A percentile compares a stretch with the other conserved stretches of the same genome.
Conservation (phyloP, 1,140 invertebrate species). For the Lepidostoma basale region DNA sequence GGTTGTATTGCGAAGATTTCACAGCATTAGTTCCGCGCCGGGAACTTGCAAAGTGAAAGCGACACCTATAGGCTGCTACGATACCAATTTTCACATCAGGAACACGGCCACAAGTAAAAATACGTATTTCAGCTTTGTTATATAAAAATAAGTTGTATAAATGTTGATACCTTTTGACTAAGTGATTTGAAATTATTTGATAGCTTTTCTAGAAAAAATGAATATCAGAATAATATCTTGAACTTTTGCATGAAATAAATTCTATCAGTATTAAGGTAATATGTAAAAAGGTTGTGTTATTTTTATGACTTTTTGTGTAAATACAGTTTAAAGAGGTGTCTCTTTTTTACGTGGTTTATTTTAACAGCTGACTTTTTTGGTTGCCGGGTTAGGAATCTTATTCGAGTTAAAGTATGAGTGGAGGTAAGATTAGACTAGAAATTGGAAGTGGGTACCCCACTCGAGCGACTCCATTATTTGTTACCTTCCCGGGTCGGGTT, state of each 20-base stretch:
- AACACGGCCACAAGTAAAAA: not conserved
- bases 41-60: constrained; percentile 42
- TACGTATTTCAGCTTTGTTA: no score
- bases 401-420: not conserved
- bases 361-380: not conserved
- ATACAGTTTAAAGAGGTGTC: no score
- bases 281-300: no score
- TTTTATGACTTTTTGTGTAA: no score
- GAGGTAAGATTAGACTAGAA: constrained; percentile 2
- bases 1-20: constrained; percentile 40
- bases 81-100: constrained; percentile 34
- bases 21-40: constrained; percentile 44
- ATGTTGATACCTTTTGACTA: no score
- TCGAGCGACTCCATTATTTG: constrained; percentile 17
- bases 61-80: constrained; percentile 42
- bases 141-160: no score
- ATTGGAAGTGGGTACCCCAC: not conserved
- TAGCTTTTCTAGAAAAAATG: no score
- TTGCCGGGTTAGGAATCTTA: not conserved
- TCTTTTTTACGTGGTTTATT: not conserved
- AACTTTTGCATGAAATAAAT: not conserved
- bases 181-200: no score
- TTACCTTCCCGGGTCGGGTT: constrained; percentile 4
- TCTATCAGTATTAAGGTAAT: not conserved
- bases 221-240: not conserved